A percentile compares a stretch with the other conserved stretches of the same genome.
Evolutionary conservation across 2,888 invertebrate genomes (phyloP).

Genomic region (Apotomis betuletana): DNA sequence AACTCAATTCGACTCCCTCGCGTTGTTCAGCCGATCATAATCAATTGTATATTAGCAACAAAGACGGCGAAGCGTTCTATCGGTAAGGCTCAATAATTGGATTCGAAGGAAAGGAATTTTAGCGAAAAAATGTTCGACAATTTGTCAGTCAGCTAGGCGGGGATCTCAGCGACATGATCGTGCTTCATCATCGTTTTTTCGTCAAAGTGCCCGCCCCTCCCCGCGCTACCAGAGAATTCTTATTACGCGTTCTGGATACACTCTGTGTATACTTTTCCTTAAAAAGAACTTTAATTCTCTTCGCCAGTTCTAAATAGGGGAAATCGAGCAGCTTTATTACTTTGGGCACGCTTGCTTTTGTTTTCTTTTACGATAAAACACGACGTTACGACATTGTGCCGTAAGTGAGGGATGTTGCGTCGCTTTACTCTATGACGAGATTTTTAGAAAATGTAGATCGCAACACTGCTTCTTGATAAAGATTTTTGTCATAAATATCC

Average conservation of each 20-base stretch:
- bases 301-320: constrained; percentile 66
- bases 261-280: constrained; percentile 68
- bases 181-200: constrained; percentile 78
- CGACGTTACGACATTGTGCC: constrained; percentile 66
- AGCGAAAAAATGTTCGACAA: constrained; percentile 75
- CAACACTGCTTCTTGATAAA: constrained; percentile 11
- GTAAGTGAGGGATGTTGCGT: constrained; percentile 63
- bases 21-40: constrained; percentile 46
- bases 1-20: constrained; percentile 44
- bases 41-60: constrained; percentile 48
- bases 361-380: constrained; percentile 74
- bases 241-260: constrained; percentile 72
- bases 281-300: constrained; percentile 75
- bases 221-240: constrained; percentile 67
- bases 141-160: constrained; percentile 74
- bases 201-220: constrained; percentile 65
- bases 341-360: constrained; percentile 68
- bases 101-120: constrained; percentile 73
- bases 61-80: constrained; percentile 60
- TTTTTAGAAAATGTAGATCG: constrained; percentile 52
- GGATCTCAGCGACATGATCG: constrained; percentile 71
- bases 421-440: constrained; percentile 55
- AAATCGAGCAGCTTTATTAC: constrained; percentile 75
- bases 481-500: constrained; percentile 32
- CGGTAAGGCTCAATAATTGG: constrained; percentile 72